phyloP scores from a whole-genome alignment of 2,888 invertebrate genomes.

The Campoletis raptor region DNA sequence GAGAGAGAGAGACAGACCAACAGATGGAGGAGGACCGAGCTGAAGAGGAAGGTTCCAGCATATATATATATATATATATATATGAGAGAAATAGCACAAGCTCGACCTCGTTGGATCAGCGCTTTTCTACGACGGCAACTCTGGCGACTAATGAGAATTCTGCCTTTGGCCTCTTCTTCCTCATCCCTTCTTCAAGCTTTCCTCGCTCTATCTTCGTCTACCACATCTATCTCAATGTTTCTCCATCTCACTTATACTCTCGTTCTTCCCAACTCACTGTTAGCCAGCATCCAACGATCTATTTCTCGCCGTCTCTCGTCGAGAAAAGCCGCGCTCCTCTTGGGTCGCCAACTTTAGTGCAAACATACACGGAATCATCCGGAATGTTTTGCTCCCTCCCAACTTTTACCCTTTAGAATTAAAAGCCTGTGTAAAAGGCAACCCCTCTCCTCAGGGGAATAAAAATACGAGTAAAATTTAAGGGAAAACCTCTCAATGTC shows the following conservation, averaged over 20 bases:
- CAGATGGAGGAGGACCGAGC: not conserved
- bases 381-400: conserved; percentile 18
- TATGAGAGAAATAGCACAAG: conserved; percentile 36
- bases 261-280: conserved; percentile 2
- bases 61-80: conserved; percentile 44
- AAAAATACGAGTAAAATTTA: not conserved
- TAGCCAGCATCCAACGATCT: conserved; percentile 26
- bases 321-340: conserved; percentile 21
- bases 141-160: conserved; percentile 73
- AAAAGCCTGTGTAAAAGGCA: conserved; percentile 1
- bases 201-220: conserved; percentile 52
- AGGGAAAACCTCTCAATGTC: not conserved
- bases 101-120: conserved; percentile 72
- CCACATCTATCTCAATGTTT: conserved; percentile 51
- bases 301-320: conserved; percentile 38
- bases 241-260: conserved; percentile 14
- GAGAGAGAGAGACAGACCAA: conserved; percentile 11
- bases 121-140: conserved; percentile 70
- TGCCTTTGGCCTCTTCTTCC: conserved; percentile 61
- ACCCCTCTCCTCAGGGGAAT: not conserved
- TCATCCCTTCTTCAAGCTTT: not conserved
- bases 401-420: conserved; percentile 23
- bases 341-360: conserved; percentile 5
- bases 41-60: conserved; percentile 50
- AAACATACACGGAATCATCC: conserved; percentile 48